Percentiles rank a stretch among this genome's conserved stretches.
phyloP scores from a whole-genome alignment of 2,113 vertebrate species.

The Oreotrochilus melanogaster region DNA sequence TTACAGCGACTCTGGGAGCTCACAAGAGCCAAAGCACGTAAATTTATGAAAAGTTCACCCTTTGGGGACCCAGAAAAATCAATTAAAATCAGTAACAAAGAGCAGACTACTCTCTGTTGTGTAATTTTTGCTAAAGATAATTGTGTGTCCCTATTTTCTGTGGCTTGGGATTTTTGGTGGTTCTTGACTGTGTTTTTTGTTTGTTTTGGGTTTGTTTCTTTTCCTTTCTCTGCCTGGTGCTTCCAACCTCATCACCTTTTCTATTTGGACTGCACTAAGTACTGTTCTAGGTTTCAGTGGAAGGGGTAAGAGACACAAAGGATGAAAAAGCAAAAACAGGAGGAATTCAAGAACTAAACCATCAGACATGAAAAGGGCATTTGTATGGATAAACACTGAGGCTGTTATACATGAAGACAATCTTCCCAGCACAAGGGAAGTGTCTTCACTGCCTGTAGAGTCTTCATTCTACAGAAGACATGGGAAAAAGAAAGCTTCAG shows the following conservation, averaged over 20 bases:
- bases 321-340: not conserved
- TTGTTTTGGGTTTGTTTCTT: not conserved
- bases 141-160: not conserved
- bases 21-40: not conserved
- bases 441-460: no score
- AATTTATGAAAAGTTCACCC: not conserved
- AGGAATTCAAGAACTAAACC: not conserved
- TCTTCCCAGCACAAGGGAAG: not conserved
- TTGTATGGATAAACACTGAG: not conserved
- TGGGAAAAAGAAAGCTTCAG: not conserved
- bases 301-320: not conserved
- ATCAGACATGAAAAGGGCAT: not conserved
- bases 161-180: no score
- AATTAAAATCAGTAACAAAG: not conserved
- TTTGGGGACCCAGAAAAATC: not conserved
- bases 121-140: not conserved
- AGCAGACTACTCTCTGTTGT: not conserved
- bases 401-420: not conserved
- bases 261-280: not conserved
- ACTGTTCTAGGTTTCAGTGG: not conserved
- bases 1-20: not conserved
- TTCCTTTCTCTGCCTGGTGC: not conserved
- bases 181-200: not conserved
- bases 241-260: not conserved
- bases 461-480: not conserved